A percentile compares a stretch with the other conserved stretches of the same genome.
These are phyloP conservation scores for Nesoenas mayeri DNA, from an alignment of 2,113 vertebrate species.

Conservation along the genomic window DNA sequence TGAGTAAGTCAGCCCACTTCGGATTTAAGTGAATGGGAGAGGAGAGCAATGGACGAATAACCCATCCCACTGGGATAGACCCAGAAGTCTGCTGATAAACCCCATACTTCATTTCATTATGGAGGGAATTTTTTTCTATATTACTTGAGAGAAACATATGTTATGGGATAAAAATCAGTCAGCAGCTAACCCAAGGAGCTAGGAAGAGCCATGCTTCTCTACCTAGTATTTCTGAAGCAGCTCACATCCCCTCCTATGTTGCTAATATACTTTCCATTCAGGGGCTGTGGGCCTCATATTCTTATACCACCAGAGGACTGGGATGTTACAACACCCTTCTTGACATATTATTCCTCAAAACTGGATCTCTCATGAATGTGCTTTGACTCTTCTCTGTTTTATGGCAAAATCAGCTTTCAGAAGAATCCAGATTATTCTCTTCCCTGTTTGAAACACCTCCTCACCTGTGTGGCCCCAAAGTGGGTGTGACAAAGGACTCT, in stretches of 20 bases:
- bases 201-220: background rate
- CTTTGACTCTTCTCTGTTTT: background rate
- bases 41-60: background rate
- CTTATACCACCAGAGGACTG: background rate
- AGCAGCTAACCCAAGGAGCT: background rate
- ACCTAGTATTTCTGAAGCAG: background rate
- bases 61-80: background rate
- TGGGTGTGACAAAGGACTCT: background rate
- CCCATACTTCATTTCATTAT: background rate
- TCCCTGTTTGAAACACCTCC: background rate
- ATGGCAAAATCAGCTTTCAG: background rate
- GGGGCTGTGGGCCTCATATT: background rate
- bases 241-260: fast-evolving
- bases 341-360: background rate
- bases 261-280: background rate
- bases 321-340: background rate
- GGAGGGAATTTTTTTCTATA: background rate
- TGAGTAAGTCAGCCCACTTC: background rate
- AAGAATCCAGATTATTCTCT: background rate
- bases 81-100: background rate
- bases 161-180: background rate
- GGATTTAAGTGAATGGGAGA: background rate
- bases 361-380: background rate
- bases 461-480: background rate
- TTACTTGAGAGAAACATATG: background rate